phyloP scores from a whole-genome alignment of 2,113 vertebrate genomes.

The Noturus placidus region DNA sequence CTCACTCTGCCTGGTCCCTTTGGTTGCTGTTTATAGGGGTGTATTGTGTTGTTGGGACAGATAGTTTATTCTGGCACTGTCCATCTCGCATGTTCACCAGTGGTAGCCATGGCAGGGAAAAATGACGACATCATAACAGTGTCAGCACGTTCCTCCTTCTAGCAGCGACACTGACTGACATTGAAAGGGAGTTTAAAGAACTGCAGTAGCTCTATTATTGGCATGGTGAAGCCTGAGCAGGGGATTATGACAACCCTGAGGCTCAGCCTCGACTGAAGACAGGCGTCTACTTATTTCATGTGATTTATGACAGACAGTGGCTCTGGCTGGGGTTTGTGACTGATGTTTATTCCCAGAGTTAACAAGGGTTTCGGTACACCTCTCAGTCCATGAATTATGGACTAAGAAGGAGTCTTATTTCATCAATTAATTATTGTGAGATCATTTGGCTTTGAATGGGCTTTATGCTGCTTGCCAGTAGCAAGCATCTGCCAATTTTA shows the following conservation, averaged over 20 bases:
- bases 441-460: slow-evolving; percentile 5
- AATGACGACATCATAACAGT: slow-evolving; percentile 57
- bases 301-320: slow-evolving; percentile 38
- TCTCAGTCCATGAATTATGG: slow-evolving; percentile 26
- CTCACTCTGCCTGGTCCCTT: background rate
- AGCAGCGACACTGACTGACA: slow-evolving; percentile 4
- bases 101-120: slow-evolving; percentile 51
- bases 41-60: slow-evolving; percentile 52
- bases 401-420: background rate
- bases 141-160: slow-evolving; percentile 18
- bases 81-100: slow-evolving; percentile 33
- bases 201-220: slow-evolving; percentile 36
- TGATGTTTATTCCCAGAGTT: slow-evolving; percentile 23
- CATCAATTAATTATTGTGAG: slow-evolving; percentile 15
- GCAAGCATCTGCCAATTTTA: background rate
- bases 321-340: slow-evolving; percentile 11
- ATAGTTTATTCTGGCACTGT: slow-evolving; percentile 43
- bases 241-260: slow-evolving; percentile 19
- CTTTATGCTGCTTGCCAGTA: background rate
- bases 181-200: slow-evolving; percentile 26
- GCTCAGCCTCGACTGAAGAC: background rate
- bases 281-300: slow-evolving; percentile 9
- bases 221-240: slow-evolving; percentile 28
- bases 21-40: slow-evolving; percentile 42
- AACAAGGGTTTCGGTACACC: slow-evolving; percentile 11